Evolutionary conservation across 2,113 vertebrate species (phyloP).

Genomic region (Lagenorhynchus albirostris): DNA sequence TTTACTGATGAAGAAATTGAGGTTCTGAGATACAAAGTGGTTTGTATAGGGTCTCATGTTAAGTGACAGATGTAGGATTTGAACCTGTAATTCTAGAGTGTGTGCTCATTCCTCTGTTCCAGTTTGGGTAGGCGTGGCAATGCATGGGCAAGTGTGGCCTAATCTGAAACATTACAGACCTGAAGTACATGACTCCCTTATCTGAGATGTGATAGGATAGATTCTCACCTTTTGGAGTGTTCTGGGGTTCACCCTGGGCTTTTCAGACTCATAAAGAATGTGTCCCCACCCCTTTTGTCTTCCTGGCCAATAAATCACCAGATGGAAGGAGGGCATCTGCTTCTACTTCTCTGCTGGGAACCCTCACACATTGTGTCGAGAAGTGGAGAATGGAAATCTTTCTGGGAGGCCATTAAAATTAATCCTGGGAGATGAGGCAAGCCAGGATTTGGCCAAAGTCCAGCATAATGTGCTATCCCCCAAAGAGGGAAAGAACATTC

Average conservation of each 20-base stretch:
- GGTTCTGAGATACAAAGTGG: neutral
- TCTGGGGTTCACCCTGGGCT: neutral
- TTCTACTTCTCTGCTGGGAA: constrained; percentile 6
- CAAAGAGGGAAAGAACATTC: neutral
- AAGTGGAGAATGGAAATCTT: constrained; percentile 12
- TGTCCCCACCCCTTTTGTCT: neutral
- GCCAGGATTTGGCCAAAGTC: constrained; percentile 30
- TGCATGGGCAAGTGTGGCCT: neutral
- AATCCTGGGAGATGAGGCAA: constrained; percentile 47
- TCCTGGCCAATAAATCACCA: neutral
- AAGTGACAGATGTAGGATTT: neutral
- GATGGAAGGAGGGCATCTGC: neutral
- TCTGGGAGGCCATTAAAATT: constrained; percentile 48
- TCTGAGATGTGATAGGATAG: neutral
- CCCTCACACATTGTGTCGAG: neutral
- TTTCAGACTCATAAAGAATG: neutral
- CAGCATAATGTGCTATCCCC: neutral
- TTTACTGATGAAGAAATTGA: neutral
- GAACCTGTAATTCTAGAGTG: neutral
- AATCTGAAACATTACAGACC: neutral
- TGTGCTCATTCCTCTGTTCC: neutral
- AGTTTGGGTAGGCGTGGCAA: neutral
- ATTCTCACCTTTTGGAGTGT: neutral
- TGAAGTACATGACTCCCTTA: neutral
- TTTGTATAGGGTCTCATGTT: neutral